These are phyloP conservation scores for Phortica magna DNA, from an alignment of 2,888 invertebrate genomes.

Conservation along the genomic window DNA sequence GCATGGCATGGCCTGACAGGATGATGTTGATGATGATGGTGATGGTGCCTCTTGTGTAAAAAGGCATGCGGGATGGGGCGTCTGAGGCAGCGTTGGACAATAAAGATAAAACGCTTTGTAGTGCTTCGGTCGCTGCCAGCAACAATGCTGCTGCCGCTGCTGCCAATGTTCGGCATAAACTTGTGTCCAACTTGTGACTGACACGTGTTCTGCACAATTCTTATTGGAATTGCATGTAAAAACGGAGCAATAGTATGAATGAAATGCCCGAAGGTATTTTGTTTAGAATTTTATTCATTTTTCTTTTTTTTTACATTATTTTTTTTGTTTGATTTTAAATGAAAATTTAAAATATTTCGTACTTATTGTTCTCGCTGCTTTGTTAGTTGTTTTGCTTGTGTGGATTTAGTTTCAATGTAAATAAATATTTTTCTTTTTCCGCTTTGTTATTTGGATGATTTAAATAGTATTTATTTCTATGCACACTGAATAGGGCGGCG, in stretches of 20 bases:
- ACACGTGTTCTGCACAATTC: constrained; percentile 22
- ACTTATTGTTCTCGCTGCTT: background rate
- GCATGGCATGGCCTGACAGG: too few species aligned
- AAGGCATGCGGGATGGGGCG: background rate
- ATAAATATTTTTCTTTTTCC: background rate
- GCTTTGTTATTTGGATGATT: background rate
- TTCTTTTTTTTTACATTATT: background rate
- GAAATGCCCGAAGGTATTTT: constrained; percentile 14
- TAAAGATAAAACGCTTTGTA: constrained; percentile 16
- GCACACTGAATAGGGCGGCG: too few species aligned
- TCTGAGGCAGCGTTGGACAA: background rate
- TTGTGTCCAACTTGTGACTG: constrained; percentile 27
- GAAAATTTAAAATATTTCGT: background rate
- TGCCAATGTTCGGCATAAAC: background rate
- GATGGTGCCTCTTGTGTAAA: background rate
- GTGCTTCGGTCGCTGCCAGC: background rate
- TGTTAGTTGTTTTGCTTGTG: background rate
- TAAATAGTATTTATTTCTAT: background rate
- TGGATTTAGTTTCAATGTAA: constrained; percentile 2
- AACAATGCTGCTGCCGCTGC: background rate
- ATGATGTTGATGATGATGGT: background rate
- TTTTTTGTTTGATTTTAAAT: background rate
- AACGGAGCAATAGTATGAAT: background rate
- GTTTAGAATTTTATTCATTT: constrained; percentile 10
- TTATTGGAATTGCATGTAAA: background rate